Evolutionary conservation across 1,140 invertebrate genomes (phyloP), one percentile per base, ranked within the genome.

Genomic region (Xylocopa sonorina): DNA sequence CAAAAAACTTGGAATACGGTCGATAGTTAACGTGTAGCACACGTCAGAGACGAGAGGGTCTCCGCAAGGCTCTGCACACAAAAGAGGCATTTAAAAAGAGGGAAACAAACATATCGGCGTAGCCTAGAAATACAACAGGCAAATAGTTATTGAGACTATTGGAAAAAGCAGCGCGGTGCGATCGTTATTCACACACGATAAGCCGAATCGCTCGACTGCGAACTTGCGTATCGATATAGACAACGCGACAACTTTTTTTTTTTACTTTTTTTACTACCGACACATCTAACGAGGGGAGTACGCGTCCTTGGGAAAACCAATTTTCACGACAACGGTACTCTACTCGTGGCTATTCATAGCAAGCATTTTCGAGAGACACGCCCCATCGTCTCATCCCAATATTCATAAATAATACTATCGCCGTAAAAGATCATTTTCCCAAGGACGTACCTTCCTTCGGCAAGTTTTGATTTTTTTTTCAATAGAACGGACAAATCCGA

Each of bases 61-160:
- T 69, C 58, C 50, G 51, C 57, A 67, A 84, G 68, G 57, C 53
- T 76, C 48, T 68, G 82, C 27, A 74, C n/a, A n/a, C n/a, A 83
- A 81, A 53, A 38, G 27, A 73, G 43, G 50, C 43, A 68, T 83
- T 82, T 76, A 72, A 69, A 85, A 71, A 58, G 51, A 29, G 41
- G 51, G 51, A 77, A 81, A 85, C 57, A 67, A 73, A 69, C 63
- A 43, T 62, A 66, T 74, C 62, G 46, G 78, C 62, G 32, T 64
- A 78, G 57, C 64, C 58, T 76, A 71, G 79, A 82, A 79, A 80
- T 84, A 79, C 48, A 64, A 75, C 63, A 58, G 58, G 64, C 38
- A 73, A 84, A 78, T 79, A 82, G 66, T 84, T 86, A 77, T 78
- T 55, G 73, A 82, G 72, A 57, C 55, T 50, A 58, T 78, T 51